Base-by-base conservation (phyloP, 2,113 vertebrate species). In the Butastur rufipennis region DNA sequence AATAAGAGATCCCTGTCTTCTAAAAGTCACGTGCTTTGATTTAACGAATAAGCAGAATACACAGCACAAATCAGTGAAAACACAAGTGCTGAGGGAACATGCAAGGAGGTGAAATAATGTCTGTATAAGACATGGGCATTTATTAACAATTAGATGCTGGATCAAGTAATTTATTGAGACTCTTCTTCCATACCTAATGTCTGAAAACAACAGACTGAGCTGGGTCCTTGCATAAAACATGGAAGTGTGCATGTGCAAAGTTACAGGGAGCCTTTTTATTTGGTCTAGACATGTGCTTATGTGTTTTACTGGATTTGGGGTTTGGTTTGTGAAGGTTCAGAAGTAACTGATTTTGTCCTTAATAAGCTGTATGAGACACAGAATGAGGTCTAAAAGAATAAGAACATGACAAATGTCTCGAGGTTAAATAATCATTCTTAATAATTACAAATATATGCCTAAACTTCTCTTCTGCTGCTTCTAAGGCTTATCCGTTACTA, bases 1-100 rank as follows among this genome's bases (percentile, higher is more conserved):
- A 86, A 81, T 45, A 63, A 63, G 90, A 96, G 85, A 94, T 94
- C 87, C 40, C 63, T 95, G 61, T 93, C 63, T 97, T 96, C 86
- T 31, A 59, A 65, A 77, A 91, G 56, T 81, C 68, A 53, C 10
- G 38, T 70, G 90, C 72, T 77, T 90, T 97, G 48, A 88, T 88
- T 95, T 92, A 56, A 95, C 84, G 58, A 65, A 78, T 90, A 88
- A 88, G 53, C 59, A 88, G 86, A 47, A 82, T 45, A 77, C 48
- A 71, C 55, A 19, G 48, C 43, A 83, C 66, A 86, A 38, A 70
- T 47, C 25, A 42, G 34, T 48, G 42, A 74, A 89, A 96, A 81
- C 10, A 23, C 10, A 40, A 53, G 47, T 61, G 38, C 47, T 78
- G 82, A 87, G 81, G 75, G 40, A 93, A 43, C 23, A 36, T 6